These are phyloP conservation scores for Oreortyx pictus DNA, from an alignment of 2,797 vertebrate species.

Conservation along the genomic window DNA sequence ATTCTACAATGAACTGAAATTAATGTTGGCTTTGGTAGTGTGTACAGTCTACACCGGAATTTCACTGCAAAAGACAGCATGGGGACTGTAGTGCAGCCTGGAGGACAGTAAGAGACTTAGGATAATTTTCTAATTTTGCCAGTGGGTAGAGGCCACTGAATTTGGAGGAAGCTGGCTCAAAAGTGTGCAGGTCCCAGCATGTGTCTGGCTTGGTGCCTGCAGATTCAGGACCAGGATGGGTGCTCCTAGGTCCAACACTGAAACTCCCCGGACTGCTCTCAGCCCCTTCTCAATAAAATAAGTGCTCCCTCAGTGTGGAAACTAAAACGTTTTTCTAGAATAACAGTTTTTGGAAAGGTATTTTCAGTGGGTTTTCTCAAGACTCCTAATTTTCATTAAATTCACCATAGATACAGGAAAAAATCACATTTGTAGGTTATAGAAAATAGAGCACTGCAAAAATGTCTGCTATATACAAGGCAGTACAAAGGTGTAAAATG, in stretches of 20 bases:
- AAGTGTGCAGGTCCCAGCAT: not conserved
- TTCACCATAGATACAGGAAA: not conserved
- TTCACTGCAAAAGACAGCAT: not conserved
- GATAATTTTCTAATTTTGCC: not conserved
- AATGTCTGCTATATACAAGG: not conserved
- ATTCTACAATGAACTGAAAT: not conserved
- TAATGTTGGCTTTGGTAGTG: not conserved
- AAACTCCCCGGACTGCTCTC: rapidly evolving
- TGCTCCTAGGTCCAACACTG: rapidly evolving
- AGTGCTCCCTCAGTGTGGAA: not conserved
- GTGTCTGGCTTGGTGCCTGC: not conserved
- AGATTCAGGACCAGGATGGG: rapidly evolving
- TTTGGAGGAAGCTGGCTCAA: not conserved
- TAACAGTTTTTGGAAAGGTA: not conserved
- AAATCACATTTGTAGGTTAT: not conserved
- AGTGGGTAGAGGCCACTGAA: not conserved
- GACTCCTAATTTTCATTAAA: not conserved
- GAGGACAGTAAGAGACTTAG: not conserved
- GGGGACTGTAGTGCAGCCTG: not conserved
- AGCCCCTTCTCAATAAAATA: not conserved
- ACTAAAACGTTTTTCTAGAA: not conserved
- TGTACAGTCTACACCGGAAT: not conserved
- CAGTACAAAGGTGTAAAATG: not conserved
- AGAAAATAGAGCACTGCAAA: not conserved
- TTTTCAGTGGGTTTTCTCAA: not conserved